phyloP scores from a whole-genome alignment of 35 echinoderm and acorn worm genomes.

The Apostichopus californicus region DNA sequence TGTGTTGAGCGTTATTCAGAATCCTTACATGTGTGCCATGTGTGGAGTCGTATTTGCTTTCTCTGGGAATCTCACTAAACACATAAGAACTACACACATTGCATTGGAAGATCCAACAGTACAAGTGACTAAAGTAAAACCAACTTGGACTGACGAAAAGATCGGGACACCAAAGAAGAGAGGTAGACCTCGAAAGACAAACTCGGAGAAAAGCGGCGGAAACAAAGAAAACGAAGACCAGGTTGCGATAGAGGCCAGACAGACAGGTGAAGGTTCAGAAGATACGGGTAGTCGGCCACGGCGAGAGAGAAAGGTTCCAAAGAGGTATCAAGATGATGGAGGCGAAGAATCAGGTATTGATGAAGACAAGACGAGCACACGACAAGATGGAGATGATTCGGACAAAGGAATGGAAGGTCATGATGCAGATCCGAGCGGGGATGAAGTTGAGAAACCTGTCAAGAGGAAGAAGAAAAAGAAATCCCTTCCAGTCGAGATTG shows the following conservation, averaged over 20 bases:
- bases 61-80: slow-evolving; percentile 20
- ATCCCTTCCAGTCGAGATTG: background rate
- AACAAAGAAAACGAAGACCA: background rate
- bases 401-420: background rate
- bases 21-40: slow-evolving; percentile 53
- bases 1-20: background rate
- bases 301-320: background rate
- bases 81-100: background rate
- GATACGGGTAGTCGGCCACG: background rate
- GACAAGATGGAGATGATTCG: background rate
- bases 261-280: background rate
- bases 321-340: background rate
- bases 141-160: background rate
- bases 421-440: background rate
- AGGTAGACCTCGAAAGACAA: slow-evolving; percentile 15
- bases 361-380: background rate
- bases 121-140: background rate
- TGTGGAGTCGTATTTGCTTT: slow-evolving; percentile 31
- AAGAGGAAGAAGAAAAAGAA: background rate
- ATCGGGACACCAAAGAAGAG: background rate
- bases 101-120: background rate
- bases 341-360: background rate
- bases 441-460: background rate
- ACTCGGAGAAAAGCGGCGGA: background rate
- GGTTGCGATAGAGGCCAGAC: background rate